These are phyloP conservation scores for Agrilus planipennis DNA, from an alignment of 1,140 invertebrate genomes.

Conservation along the genomic window DNA sequence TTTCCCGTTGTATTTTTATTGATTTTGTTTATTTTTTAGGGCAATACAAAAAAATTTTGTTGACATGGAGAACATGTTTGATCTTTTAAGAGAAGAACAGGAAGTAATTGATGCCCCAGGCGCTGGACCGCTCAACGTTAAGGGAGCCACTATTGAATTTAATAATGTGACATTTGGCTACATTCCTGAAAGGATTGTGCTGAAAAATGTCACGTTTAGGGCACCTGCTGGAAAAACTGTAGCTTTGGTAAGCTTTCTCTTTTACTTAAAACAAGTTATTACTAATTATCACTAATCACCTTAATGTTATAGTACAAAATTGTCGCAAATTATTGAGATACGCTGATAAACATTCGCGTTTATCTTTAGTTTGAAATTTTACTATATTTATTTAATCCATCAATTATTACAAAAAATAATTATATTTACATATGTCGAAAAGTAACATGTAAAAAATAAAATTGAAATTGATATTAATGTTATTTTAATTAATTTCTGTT, in stretches of 20 bases:
- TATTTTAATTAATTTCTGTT: no score
- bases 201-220: conserved; percentile 75
- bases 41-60: conserved; percentile 95
- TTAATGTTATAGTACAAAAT: no score
- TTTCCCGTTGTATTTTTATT: neutral
- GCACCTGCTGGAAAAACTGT: conserved; percentile 84
- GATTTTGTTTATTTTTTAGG: conserved; percentile 37
- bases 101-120: conserved; percentile 76
- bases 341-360: no score
- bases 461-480: no score
- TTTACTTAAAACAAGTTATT: no score
- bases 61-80: conserved; percentile 99
- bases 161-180: conserved; percentile 84
- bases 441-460: no score
- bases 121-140: conserved; percentile 57
- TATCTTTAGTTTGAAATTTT: no score
- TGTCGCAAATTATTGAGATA: no score
- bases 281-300: no score
- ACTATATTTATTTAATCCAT: no score
- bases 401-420: no score
- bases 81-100: conserved; percentile 72
- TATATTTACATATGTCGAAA: no score
- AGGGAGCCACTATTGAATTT: conserved; percentile 75
- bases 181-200: conserved; percentile 62
- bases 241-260: conserved; percentile 62